Conservation (phyloP, 2,797 vertebrate genomes). For the Enteromius thamalakanensis region DNA sequence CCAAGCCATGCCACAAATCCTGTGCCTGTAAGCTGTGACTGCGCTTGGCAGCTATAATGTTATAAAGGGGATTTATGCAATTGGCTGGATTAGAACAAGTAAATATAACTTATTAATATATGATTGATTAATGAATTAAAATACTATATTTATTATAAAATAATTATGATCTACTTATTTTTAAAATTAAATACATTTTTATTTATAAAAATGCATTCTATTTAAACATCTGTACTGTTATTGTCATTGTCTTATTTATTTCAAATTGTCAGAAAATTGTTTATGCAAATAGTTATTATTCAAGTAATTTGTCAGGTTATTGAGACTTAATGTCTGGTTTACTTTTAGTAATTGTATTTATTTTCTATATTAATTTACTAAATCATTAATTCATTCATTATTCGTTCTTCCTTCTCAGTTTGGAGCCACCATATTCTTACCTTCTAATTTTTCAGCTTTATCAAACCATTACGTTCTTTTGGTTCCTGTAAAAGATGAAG, state of each 20-base stretch:
- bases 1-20: constrained; percentile 4
- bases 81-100: background rate
- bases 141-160: background rate
- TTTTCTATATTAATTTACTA: background rate
- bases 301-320: background rate
- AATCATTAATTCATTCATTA: no score
- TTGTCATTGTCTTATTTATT: background rate
- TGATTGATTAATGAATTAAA: background rate
- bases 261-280: background rate
- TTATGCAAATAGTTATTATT: background rate
- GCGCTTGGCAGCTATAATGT: background rate
- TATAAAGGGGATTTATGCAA: constrained; percentile 16
- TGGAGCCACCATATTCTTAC: background rate
- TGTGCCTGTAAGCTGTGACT: background rate
- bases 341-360: background rate
- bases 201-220: background rate
- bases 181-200: background rate
- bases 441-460: background rate
- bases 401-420: background rate
- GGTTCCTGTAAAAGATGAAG: background rate
- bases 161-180: background rate
- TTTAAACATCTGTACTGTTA: background rate
- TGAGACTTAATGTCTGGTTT: background rate
- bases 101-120: background rate
- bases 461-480: background rate